Conservation (phyloP, 2,888 invertebrate species). For the Sphaeridia pumilis region DNA sequence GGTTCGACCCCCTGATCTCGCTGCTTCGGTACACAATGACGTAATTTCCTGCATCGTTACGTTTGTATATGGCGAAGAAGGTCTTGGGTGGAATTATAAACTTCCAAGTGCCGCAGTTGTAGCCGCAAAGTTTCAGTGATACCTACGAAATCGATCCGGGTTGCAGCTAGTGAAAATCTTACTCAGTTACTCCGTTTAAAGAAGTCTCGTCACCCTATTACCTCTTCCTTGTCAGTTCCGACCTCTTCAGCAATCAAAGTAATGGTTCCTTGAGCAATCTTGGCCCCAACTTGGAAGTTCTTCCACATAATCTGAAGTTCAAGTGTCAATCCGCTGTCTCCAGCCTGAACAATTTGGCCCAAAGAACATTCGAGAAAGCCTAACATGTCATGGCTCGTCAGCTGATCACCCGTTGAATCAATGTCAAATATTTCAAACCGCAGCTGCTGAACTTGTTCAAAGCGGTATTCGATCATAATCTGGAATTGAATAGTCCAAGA, state of each 20-base stretch:
- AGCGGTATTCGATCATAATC: conserved; percentile 41
- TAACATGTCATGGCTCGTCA: conserved; percentile 43
- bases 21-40: conserved; percentile 46
- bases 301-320: conserved; percentile 20
- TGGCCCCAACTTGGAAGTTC: background rate
- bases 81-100: conserved; percentile 24
- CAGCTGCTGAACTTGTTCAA: conserved; percentile 48
- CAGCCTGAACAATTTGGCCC: conserved; percentile 29
- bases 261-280: conserved; percentile 26
- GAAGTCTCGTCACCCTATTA: too few species aligned
- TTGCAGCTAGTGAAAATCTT: too few species aligned
- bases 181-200: too few species aligned
- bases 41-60: conserved; percentile 40
- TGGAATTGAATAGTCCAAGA: too few species aligned
- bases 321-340: conserved; percentile 20
- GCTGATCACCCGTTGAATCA: conserved; percentile 38
- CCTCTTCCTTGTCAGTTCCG: conserved; percentile 33
- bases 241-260: conserved; percentile 33
- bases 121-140: conserved; percentile 6
- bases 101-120: conserved; percentile 16
- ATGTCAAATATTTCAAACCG: conserved; percentile 44
- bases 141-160: too few species aligned
- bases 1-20: conserved; percentile 45
- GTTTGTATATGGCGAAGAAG: conserved; percentile 38
- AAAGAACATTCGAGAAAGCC: conserved; percentile 42